These are phyloP conservation scores for Arothron firmamentum DNA, from an alignment of 2,113 vertebrate species.

Conservation along the genomic window DNA sequence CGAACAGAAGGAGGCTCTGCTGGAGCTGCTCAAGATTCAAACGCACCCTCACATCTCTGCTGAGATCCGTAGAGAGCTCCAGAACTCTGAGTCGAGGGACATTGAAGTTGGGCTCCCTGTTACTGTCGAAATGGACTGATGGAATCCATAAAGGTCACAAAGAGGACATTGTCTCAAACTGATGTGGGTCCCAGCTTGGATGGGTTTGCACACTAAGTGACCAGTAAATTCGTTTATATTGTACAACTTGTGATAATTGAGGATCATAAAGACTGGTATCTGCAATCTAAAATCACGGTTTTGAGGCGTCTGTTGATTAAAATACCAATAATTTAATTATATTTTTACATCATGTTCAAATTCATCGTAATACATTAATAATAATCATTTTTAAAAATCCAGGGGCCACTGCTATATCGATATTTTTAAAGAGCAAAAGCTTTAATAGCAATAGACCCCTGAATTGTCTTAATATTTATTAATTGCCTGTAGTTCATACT, in stretches of 20 bases:
- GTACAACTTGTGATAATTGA: background rate
- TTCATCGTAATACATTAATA: too few relatives aligned
- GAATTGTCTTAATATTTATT: too few relatives aligned
- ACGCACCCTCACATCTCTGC: slow-evolving; percentile 80
- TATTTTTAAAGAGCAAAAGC: too few relatives aligned
- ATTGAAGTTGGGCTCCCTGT: slow-evolving; percentile 73
- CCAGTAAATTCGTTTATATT: background rate
- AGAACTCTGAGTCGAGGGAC: slow-evolving; percentile 82
- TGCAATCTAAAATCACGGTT: background rate
- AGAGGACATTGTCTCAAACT: background rate
- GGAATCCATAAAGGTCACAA: background rate
- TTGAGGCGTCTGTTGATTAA: too few relatives aligned
- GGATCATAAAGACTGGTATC: slow-evolving; percentile 10
- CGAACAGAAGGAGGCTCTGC: slow-evolving; percentile 86
- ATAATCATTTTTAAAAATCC: too few relatives aligned
- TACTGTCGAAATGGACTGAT: slow-evolving; percentile 74
- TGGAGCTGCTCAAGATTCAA: slow-evolving; percentile 89
- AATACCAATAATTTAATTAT: too few relatives aligned
- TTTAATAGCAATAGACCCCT: too few relatives aligned
- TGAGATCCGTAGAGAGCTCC: slow-evolving; percentile 87
- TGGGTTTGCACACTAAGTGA: slow-evolving; percentile 9
- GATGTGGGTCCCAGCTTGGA: background rate
- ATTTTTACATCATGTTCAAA: too few relatives aligned
- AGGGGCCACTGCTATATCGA: too few relatives aligned
- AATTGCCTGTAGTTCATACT: too few relatives aligned